Base-by-base conservation (phyloP, 1,140 invertebrate species). In the Geopemphigus sp. region DNA sequence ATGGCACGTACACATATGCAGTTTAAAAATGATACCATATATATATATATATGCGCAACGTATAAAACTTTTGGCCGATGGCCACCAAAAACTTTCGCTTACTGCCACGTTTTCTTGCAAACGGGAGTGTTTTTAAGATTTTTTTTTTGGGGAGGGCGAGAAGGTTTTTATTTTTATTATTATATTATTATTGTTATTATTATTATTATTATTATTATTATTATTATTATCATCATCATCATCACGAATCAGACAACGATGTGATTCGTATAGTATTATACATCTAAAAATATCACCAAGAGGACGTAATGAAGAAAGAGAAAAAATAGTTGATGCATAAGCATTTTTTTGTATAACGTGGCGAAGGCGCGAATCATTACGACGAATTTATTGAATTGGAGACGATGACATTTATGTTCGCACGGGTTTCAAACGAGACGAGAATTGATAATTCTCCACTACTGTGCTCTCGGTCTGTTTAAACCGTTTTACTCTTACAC, bases 281-380 rank as follows among this genome's bases (percentile, higher is more conserved):
- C 32, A 8, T 78, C 74, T 78, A 78, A 78, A 78, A 78, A 78
- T 78, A 78, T 61, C 74, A 32, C 32, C 24, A n/a, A n/a, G 22
- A 14, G 5, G 66, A 24, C 39, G 39, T 47, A n/a, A 53, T 2
- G 15, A 53, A 53, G 50, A 53, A 15, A 3, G 50, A 53, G 50
- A 53, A 15, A 53, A 15, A 53, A 15, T 12, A 5, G 15, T 8
- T 53, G 5, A 45, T 14, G 11, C 1, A 53, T 2, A 12, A 22
- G 39, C 5, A 22, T 24, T 68, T 24, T 22, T 12, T 3, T 22
- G 17, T 68, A 47, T 24, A 47, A 47, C n/a, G 14, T 12, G n/a
- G n/a, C n/a, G n/a, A n/a, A n/a, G n/a, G n/a, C n/a, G n/a, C n/a
- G n/a, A 11, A 26, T 15, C 15, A 68, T 50, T 68, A 59, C 56